phyloP scores from a whole-genome alignment of 2,113 vertebrate species.

The Carollia perspicillata region DNA sequence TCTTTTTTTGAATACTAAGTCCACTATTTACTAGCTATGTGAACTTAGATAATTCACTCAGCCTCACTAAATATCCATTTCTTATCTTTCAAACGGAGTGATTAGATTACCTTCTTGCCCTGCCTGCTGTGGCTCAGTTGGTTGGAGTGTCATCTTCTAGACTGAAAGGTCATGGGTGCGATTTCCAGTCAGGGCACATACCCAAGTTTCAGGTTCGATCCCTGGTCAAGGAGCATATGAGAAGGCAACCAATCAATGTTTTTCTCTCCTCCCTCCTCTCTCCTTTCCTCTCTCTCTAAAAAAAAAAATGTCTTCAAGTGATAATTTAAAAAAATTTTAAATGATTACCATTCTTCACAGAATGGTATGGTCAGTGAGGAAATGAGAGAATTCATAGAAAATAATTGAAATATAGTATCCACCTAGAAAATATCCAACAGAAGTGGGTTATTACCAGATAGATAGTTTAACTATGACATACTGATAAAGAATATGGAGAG shows the following conservation, averaged over 20 bases:
- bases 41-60: background rate
- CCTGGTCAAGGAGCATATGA: too few relatives aligned
- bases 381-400: conserved; percentile 5
- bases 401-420: conserved; percentile 2
- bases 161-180: too few relatives aligned
- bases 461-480: background rate
- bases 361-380: background rate
- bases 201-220: too few relatives aligned
- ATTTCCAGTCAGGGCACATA: too few relatives aligned
- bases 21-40: background rate
- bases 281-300: too few relatives aligned
- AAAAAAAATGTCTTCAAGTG: too few relatives aligned
- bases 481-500: background rate
- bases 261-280: too few relatives aligned
- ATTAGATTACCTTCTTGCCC: background rate
- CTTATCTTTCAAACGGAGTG: background rate
- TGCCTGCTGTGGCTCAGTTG: too few relatives aligned
- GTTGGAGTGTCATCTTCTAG: too few relatives aligned
- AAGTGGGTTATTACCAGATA: background rate
- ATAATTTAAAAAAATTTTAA: too few relatives aligned
- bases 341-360: background rate
- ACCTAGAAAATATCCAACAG: background rate
- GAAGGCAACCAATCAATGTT: too few relatives aligned
- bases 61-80: background rate
- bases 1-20: background rate